These are phyloP conservation scores for Trichomalopsis sarcophagae DNA, from an alignment of 1,140 invertebrate species.

Conservation along the genomic window DNA sequence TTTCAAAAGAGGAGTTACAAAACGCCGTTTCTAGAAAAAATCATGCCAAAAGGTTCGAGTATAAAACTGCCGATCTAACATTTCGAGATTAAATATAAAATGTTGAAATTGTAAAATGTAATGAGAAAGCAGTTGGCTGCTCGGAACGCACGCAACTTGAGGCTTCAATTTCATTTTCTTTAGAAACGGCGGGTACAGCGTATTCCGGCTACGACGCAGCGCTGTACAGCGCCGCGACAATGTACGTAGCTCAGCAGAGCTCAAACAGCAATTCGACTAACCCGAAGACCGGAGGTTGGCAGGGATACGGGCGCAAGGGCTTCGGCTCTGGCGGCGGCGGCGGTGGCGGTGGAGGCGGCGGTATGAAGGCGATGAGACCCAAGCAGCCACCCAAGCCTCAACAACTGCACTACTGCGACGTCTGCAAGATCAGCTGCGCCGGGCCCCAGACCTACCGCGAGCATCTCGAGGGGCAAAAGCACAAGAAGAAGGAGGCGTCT, in stretches of 20 bases:
- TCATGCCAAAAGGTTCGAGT: neutral
- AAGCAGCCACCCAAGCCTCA: constrained; percentile 92
- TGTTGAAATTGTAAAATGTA: neutral
- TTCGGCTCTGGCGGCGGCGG: constrained; percentile 76
- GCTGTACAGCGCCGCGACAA: constrained; percentile 93
- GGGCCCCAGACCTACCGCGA: constrained; percentile 97
- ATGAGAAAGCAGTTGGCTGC: constrained; percentile 33
- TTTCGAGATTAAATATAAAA: too few relatives aligned
- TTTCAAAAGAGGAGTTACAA: constrained; percentile 28
- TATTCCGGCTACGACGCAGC: constrained; percentile 93
- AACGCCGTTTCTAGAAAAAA: constrained; percentile 21
- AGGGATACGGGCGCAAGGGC: constrained; percentile 82
- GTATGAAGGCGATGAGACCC: constrained; percentile 79
- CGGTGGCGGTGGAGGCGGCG: constrained; percentile 77
- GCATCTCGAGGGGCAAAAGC: constrained; percentile 97
- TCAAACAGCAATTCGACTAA: constrained; percentile 78
- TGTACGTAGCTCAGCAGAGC: constrained; percentile 91
- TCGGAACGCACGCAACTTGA: constrained; percentile 57
- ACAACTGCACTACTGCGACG: constrained; percentile 95
- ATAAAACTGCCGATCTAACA: too few relatives aligned
- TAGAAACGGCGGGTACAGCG: constrained; percentile 76
- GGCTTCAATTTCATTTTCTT: constrained; percentile 72
- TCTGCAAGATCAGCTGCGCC: constrained; percentile 98
- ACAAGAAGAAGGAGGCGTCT: constrained; percentile 98
- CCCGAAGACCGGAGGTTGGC: constrained; percentile 80